Percentiles rank a stretch among this genome's conserved stretches.
Conservation (phyloP, 2,888 invertebrate species). For the Thecophora atra region DNA sequence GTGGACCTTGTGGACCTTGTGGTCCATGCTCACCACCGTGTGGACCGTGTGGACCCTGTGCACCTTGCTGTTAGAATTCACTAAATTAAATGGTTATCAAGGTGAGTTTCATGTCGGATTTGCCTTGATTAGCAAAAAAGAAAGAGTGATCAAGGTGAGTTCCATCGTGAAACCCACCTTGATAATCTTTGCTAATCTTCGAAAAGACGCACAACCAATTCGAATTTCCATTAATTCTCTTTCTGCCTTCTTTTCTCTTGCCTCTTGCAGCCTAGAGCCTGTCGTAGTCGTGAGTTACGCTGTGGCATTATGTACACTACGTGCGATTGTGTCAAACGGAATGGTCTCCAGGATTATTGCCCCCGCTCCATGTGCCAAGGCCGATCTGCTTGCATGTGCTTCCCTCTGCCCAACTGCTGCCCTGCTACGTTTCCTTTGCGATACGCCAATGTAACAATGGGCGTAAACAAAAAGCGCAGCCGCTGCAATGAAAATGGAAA, state of each 20-base stretch:
- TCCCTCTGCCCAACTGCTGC: conserved; percentile 67
- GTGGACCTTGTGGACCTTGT: conserved; percentile 51
- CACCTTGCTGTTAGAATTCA: conserved; percentile 41
- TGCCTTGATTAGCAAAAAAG: conserved; percentile 52
- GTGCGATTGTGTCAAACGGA: conserved; percentile 70
- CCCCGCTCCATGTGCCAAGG: conserved; percentile 69
- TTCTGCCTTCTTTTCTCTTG: conserved; percentile 4
- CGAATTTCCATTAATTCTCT: neutral
- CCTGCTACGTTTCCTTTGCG: conserved; percentile 62
- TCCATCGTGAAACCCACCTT: conserved; percentile 53
- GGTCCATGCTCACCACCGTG: conserved; percentile 52
- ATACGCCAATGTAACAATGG: conserved; percentile 60
- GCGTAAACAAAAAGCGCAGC: conserved; percentile 56
- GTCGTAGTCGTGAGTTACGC: conserved; percentile 69
- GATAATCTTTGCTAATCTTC: conserved; percentile 41
- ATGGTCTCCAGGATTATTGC: conserved; percentile 72
- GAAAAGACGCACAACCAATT: neutral
- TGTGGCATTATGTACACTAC: conserved; percentile 68
- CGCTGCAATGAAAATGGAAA: conserved; percentile 52
- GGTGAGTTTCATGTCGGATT: conserved; percentile 54
- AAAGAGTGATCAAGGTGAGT: conserved; percentile 51
- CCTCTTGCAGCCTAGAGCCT: conserved; percentile 53
- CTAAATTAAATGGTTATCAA: conserved; percentile 45
- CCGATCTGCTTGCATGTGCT: conserved; percentile 66
- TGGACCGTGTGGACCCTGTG: conserved; percentile 51